These are phyloP conservation scores for Otus sunia DNA, from an alignment of 2,113 vertebrate species.

Conservation along the genomic window DNA sequence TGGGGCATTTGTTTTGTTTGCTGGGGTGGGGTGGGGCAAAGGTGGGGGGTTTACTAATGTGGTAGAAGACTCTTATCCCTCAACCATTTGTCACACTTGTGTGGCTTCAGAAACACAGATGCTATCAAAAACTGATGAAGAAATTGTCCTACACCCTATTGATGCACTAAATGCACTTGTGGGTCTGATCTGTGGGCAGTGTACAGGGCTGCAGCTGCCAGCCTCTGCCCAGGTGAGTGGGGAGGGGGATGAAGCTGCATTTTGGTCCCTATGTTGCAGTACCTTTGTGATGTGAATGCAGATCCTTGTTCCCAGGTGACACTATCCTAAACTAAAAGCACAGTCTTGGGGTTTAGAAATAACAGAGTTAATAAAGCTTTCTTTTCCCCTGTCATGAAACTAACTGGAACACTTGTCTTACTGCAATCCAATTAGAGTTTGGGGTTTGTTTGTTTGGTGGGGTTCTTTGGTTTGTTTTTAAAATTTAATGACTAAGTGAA, in stretches of 20 bases:
- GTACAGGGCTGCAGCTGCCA: neutral
- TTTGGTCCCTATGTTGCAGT: neutral
- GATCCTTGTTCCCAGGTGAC: neutral
- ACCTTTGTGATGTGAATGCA: rapidly evolving
- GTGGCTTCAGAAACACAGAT: neutral
- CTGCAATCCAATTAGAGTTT: neutral
- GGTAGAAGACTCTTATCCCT: neutral
- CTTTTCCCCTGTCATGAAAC: neutral
- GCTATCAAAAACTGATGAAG: neutral
- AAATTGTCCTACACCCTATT: rapidly evolving
- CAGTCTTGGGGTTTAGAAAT: neutral
- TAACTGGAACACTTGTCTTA: neutral
- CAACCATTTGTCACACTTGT: neutral
- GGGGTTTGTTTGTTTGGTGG: neutral
- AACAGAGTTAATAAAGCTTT: neutral
- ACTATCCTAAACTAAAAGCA: neutral
- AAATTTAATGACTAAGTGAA: neutral
- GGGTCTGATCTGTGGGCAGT: neutral
- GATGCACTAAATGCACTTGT: neutral
- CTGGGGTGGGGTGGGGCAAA: neutral
- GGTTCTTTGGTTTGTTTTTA: neutral
- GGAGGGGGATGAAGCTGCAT: too few species aligned
- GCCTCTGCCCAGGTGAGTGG: neutral
- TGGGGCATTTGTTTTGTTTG: neutral
- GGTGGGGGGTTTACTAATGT: neutral